A percentile compares a stretch with the other conserved stretches of the same genome.
Evolutionary conservation across 2,888 invertebrate genomes (phyloP).

Genomic region (Dichetophora obliterata): DNA sequence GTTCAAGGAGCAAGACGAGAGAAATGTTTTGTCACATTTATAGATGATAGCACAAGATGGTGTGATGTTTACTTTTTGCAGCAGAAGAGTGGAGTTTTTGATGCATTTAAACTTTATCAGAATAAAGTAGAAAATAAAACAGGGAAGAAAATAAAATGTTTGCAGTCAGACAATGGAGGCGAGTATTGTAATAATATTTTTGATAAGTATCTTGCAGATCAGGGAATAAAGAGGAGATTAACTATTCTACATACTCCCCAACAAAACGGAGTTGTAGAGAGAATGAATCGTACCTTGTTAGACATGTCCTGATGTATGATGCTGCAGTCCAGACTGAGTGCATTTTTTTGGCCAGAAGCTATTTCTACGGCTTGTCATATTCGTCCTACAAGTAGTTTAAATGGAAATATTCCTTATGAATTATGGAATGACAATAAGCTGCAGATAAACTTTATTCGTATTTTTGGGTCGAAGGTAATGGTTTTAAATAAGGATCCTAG

Average conservation of each 20-base stretch:
- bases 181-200: slow-evolving; percentile 52
- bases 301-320: slow-evolving; percentile 54
- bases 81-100: slow-evolving; percentile 42
- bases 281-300: slow-evolving; percentile 51
- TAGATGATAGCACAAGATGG: slow-evolving; percentile 41
- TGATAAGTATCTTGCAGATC: slow-evolving; percentile 47
- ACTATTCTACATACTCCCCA: slow-evolving; percentile 52
- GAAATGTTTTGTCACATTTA: slow-evolving; percentile 44
- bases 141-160: slow-evolving; percentile 48
- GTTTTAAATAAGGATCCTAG: slow-evolving; percentile 43
- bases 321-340: slow-evolving; percentile 33
- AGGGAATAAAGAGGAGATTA: slow-evolving; percentile 52
- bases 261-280: slow-evolving; percentile 55
- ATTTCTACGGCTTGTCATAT: too few relatives aligned
- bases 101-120: slow-evolving; percentile 52
- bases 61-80: slow-evolving; percentile 43
- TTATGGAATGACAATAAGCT: slow-evolving; percentile 38
- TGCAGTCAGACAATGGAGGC: slow-evolving; percentile 55
- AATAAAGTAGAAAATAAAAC: slow-evolving; percentile 47
- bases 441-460: slow-evolving; percentile 56
- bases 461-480: slow-evolving; percentile 63
- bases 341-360: slow-evolving; percentile 56
- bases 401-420: slow-evolving; percentile 13
- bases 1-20: slow-evolving; percentile 32
- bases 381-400: slow-evolving; percentile 24